Conservation (phyloP, 2,888 invertebrate genomes). For the Chrysodeixis includens region DNA sequence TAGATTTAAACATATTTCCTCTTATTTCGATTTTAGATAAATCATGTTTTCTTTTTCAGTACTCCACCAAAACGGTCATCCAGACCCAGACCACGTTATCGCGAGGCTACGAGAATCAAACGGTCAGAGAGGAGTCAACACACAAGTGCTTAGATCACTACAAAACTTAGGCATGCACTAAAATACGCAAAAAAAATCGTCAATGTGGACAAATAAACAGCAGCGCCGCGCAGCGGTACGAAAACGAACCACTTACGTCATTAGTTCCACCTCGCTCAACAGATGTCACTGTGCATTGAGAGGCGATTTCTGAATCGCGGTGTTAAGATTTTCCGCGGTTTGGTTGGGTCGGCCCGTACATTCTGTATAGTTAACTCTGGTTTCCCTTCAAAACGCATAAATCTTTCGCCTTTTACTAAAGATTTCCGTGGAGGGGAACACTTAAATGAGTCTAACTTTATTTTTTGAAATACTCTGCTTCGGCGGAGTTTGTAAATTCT, state of each 20-base stretch:
- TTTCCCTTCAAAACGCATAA: constrained; percentile 92
- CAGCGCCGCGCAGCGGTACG: background rate
- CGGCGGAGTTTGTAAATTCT: constrained; percentile 14
- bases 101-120: background rate
- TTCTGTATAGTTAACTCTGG: constrained; percentile 81
- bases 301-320: constrained; percentile 1
- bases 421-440: constrained; percentile 94
- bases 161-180: background rate
- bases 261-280: background rate
- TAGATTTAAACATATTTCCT: too few species aligned
- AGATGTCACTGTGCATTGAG: constrained; percentile 5
- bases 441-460: constrained; percentile 90
- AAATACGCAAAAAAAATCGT: background rate
- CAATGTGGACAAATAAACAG: background rate
- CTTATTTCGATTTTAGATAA: too few species aligned
- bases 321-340: constrained; percentile 13
- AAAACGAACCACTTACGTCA: background rate
- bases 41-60: too few species aligned
- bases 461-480: constrained; percentile 19
- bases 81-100: background rate
- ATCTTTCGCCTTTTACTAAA: constrained; percentile 95
- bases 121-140: background rate
- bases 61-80: background rate
- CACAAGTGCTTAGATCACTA: background rate
- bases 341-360: background rate